Conservation (phyloP, 2,113 vertebrate species). For the Perccottus glenii region DNA sequence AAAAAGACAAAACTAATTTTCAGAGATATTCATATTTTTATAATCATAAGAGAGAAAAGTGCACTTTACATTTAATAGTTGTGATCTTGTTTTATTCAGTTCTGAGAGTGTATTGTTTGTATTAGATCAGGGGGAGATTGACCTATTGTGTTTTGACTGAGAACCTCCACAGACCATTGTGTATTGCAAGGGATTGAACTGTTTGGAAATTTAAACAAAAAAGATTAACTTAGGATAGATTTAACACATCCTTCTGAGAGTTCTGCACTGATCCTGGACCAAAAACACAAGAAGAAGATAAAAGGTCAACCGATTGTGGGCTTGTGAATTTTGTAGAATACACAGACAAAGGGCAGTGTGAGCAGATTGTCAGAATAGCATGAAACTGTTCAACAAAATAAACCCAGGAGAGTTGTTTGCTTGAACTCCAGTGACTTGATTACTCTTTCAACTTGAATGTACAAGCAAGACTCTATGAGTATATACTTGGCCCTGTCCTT, state of each 20-base stretch:
- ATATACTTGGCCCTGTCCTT: constrained; percentile 29
- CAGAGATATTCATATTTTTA: no score
- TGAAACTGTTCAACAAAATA: not conserved
- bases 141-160: no score
- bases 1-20: not conserved
- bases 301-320: not conserved
- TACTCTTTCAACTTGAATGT: constrained; percentile 15
- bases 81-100: no score
- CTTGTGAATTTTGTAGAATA: constrained; percentile 8
- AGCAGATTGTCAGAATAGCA: not conserved
- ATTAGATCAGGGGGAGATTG: no score
- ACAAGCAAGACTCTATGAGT: constrained; percentile 5
- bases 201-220: not conserved
- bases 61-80: no score
- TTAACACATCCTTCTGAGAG: not conserved
- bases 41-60: no score
- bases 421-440: constrained; percentile 7
- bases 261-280: constrained; percentile 17
- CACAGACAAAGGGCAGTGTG: not conserved
- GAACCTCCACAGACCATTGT: no score
- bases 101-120: no score
- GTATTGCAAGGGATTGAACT: no score
- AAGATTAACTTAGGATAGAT: constrained; percentile 8
- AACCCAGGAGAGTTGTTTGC: constrained; percentile 3
- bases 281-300: constrained; percentile 17